Evolutionary conservation across 2,888 invertebrate species (phyloP), one percentile per base, ranked within the genome.

Genomic region (Uropetala carovei): DNA sequence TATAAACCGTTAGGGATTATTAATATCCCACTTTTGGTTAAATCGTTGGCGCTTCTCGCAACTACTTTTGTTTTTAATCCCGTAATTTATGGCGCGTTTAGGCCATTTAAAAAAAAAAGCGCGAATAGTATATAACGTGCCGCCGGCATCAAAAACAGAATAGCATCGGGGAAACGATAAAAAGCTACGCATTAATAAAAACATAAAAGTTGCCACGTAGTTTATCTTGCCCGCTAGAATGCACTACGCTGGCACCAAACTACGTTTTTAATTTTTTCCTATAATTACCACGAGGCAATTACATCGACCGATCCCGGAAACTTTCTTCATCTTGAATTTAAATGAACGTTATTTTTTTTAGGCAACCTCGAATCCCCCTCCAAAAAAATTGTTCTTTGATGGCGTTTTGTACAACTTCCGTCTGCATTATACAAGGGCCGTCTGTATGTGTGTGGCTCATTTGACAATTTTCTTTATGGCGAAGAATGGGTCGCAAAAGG

Each of bases 41-140:
- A 13, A n/a, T 9, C n/a, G 68, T 68, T 3, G 75, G 75, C 10
- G 22, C 9, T 75, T 27, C 11, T 22, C 27, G 3, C n/a, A n/a
- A 68, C 68, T n/a, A 10, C 11, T 75, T 75, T 75, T 75, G 13
- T 75, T 27, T 75, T 75, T 75, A 27, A 27, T 75, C 22, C 13
- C 75, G 9, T 75, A 22, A 75, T 27, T 75, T 75, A 13, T 27
- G 0, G 0, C 22, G 75, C 22, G 27, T 75, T 22, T 27, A 75
- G 75, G 75, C 75, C 75, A 75, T 27, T 75, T 75, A 75, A 75
- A 60, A 59, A 75, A 75, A n/a, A 13, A 75, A 75, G 75, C 11
- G 18, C 1, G 27, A 13, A 14, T 16, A 7, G 64, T 64, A 7
- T 16, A 8, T 14, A 14, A 14, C 75, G 22, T 75, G 22, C 14